Conservation (phyloP, 2,888 invertebrate species). For the Zeuzera pyrina region DNA sequence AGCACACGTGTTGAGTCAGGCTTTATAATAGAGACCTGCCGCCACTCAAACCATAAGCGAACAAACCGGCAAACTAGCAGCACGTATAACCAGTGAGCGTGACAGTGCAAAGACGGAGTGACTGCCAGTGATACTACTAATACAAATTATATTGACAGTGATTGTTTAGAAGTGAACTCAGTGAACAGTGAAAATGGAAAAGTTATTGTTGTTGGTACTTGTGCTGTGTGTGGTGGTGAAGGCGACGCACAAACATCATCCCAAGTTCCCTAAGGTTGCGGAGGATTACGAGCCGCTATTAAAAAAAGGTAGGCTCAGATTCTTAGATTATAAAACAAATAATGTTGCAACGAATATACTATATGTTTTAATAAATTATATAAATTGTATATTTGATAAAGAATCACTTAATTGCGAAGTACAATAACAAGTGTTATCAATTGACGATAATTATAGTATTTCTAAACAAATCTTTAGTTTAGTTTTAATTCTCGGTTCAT, state of each 20-base stretch:
- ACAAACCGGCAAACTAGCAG: slow-evolving; percentile 38
- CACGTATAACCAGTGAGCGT: slow-evolving; percentile 31
- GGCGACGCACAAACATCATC: slow-evolving; percentile 35
- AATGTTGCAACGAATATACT: not conserved
- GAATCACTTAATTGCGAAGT: too few relatives aligned
- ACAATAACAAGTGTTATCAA: too few relatives aligned
- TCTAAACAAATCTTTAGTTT: too few relatives aligned
- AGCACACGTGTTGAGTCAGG: slow-evolving; percentile 35
- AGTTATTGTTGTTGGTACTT: slow-evolving; percentile 41
- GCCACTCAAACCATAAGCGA: slow-evolving; percentile 39
- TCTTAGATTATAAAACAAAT: not conserved
- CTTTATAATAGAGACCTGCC: slow-evolving; percentile 48
- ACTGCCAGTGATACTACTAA: slow-evolving; percentile 23
- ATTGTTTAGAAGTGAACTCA: slow-evolving; percentile 11
- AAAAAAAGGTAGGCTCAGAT: slow-evolving; percentile 18
- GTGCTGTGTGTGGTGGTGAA: slow-evolving; percentile 38
- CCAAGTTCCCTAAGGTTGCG: slow-evolving; percentile 40
- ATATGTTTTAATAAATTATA: too few relatives aligned
- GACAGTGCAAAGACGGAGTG: slow-evolving; percentile 13
- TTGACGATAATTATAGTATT: too few relatives aligned
- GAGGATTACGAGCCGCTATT: slow-evolving; percentile 19
- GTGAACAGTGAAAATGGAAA: slow-evolving; percentile 32
- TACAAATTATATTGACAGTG: too few relatives aligned
- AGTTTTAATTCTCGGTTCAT: too few relatives aligned
- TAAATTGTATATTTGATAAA: too few relatives aligned